Evolutionary conservation across 2,797 vertebrate genomes (phyloP), one percentile per base, ranked within the genome.

Genomic region (Rhinichthys osculus): DNA sequence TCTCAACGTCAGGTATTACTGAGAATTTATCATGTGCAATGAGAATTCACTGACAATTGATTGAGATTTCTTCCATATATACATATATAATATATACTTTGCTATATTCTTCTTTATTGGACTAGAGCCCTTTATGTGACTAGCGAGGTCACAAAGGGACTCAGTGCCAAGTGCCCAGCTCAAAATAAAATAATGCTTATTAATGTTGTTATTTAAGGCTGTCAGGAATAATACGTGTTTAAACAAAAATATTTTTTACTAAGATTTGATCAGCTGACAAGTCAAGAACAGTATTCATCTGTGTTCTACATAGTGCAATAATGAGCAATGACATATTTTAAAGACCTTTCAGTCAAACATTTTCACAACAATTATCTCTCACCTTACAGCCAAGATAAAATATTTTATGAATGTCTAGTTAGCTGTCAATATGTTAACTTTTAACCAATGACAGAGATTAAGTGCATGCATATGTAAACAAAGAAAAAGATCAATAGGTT

Each of bases 11-110:
- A 81, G 14, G 23, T 11, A 81, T 91, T 74, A 50, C 84, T 87
- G 81, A 74, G 73, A 88, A 74, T 82, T 82, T 64, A 16, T 72
- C 42, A 84, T 83, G 87, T 86, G 72, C 81, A 76, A 86, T 77
- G 40, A 35, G 38, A 59, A 57, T 64, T 19, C 9, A 78, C 5
- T 64, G 23, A 64, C 23, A 62, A 40, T 21, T n/a, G 14, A 3
- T 62, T 44, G 7, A 38, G 9, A 78, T 33, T 19, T 44, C 21
- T 82, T 21, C 47, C 44, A 50, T 4, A 44, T 3, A 14, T 44
- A 44, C 10, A 44, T 44, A 11, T 42, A 9, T 42, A 42, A 44
- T 11, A 44, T 3, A 13, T 47, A 47, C 3, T 47, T 14, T 14
- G 44, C 44, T 47, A 14, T 14, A 47, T 47, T 47, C 44, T 47